Evolutionary conservation across 2,113 vertebrate genomes (phyloP).

Genomic region (Ceyx melanurus): DNA sequence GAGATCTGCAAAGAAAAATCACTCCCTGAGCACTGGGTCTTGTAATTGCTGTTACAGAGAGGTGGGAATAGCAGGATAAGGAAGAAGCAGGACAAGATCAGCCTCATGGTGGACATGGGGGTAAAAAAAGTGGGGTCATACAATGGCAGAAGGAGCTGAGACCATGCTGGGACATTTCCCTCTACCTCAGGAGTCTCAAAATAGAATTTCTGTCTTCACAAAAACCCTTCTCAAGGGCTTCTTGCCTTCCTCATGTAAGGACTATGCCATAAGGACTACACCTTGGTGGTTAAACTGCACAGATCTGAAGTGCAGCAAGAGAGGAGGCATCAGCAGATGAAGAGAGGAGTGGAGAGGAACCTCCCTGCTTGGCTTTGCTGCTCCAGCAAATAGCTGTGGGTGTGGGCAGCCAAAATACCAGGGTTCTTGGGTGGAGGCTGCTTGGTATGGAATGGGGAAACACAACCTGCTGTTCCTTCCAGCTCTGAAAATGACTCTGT

Average conservation of each 20-base stretch:
- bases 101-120: not conserved
- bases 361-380: not conserved
- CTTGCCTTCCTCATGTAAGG: not conserved
- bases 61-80: not conserved
- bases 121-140: not conserved
- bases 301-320: not conserved
- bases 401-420: not conserved
- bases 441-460: not conserved
- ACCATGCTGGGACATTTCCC: not conserved
- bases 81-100: not conserved
- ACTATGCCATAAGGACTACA: too few species aligned
- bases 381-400: not conserved
- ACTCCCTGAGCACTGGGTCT: not conserved
- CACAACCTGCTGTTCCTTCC: not conserved
- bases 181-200: not conserved
- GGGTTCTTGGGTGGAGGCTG: not conserved
- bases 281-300: not conserved
- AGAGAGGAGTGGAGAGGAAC: not conserved
- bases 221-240: not conserved
- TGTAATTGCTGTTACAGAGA: not conserved
- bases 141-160: not conserved
- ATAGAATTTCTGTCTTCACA: not conserved
- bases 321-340: not conserved
- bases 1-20: not conserved
- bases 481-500: not conserved